Evolutionary conservation across 1,140 invertebrate species (phyloP).

Genomic region (Bombus confusus): DNA sequence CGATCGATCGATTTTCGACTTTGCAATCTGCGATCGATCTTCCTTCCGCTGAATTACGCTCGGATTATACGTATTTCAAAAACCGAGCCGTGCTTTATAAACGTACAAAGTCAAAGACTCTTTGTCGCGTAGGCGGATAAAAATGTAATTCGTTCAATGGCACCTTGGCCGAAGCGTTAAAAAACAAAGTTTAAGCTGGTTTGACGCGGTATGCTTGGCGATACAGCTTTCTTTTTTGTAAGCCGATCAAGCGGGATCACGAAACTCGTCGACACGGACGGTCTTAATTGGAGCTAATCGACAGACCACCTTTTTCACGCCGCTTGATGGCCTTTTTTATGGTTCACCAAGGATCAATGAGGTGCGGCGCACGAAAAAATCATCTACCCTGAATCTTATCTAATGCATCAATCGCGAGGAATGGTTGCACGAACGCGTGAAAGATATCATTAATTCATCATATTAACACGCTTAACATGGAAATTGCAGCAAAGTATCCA

Average conservation of each 20-base stretch:
- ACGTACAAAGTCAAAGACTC: background rate
- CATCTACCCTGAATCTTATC: background rate
- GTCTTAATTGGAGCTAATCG: slow-evolving; percentile 43
- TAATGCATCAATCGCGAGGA: background rate
- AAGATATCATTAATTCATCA: no score
- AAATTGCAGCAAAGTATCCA: no score
- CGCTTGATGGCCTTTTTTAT: slow-evolving; percentile 32
- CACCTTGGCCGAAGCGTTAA: background rate
- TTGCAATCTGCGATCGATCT: background rate
- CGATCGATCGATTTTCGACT: background rate
- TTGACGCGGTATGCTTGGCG: background rate
- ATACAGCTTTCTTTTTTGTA: background rate
- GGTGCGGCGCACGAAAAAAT: background rate
- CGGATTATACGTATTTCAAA: background rate
- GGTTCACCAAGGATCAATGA: slow-evolving; percentile 29
- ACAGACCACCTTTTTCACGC: slow-evolving; percentile 20
- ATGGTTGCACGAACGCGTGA: background rate
- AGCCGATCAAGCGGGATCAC: background rate
- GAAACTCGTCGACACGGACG: slow-evolving; percentile 17
- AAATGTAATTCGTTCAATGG: background rate
- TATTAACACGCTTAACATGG: background rate
- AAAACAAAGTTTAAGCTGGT: background rate
- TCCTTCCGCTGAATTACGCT: background rate
- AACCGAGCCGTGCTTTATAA: no score
- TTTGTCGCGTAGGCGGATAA: background rate